A percentile compares a stretch with the other conserved stretches of the same genome.
Conservation (phyloP, 2,888 invertebrate species). For the Hylaea fasciaria region DNA sequence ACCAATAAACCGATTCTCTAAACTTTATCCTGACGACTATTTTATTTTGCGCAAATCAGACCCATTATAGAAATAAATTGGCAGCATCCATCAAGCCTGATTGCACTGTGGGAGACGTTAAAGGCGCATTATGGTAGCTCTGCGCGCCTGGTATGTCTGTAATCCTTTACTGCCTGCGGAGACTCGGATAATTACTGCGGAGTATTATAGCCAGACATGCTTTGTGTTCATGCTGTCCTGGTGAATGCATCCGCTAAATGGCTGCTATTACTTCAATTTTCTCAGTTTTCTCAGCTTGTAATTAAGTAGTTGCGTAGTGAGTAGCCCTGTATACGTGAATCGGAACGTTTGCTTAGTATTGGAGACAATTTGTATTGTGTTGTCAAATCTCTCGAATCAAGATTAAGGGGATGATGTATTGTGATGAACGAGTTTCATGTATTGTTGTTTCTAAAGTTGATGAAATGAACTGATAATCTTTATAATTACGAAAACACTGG, state of each 20-base stretch:
- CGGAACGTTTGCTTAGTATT: no score
- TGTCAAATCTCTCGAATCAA: no score
- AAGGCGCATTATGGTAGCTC: conserved; percentile 23
- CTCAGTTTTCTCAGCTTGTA: no score
- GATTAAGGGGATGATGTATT: no score
- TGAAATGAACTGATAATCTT: no score
- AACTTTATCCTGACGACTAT: conserved; percentile 12
- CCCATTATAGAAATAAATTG: conserved; percentile 31
- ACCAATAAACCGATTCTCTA: conserved; percentile 11
- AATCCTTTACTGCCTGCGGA: conserved; percentile 26
- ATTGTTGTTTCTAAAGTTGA: no score
- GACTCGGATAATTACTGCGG: conserved; percentile 27
- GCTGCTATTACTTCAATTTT: background rate
- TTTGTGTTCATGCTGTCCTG: conserved; percentile 21
- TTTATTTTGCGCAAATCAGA: conserved; percentile 28
- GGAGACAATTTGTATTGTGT: no score
- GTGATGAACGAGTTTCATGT: no score
- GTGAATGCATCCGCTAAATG: conserved; percentile 9
- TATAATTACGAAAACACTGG: no score
- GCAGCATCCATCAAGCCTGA: conserved; percentile 25
- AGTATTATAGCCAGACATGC: conserved; percentile 20
- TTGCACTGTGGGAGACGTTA: conserved; percentile 21
- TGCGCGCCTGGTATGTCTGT: conserved; percentile 23
- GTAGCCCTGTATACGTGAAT: no score
- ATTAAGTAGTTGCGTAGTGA: no score